Percentiles rank a stretch among this genome's conserved stretches.
Evolutionary conservation across 2,888 invertebrate genomes (phyloP).

Genomic region (Leptopilina drosophilae): DNA sequence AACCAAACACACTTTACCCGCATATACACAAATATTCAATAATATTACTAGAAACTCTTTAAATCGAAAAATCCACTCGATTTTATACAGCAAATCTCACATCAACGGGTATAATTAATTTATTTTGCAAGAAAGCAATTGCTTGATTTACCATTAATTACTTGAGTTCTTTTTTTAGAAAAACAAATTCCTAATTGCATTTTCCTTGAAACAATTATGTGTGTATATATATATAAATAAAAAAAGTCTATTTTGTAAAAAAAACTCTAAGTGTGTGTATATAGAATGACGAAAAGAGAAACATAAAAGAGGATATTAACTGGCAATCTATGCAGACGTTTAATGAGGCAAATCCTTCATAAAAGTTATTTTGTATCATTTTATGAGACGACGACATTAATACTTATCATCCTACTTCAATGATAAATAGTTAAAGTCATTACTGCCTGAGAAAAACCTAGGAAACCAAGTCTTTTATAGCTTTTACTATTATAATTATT

Average conservation of each 20-base stretch:
- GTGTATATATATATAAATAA: no score
- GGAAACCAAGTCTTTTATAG: conserved; percentile 18
- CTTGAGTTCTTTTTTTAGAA: not conserved
- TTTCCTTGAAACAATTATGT: conserved; percentile 4
- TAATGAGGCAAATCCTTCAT: not conserved
- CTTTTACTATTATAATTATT: conserved; percentile 1
- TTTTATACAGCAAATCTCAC: no score
- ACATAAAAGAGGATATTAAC: conserved; percentile 5
- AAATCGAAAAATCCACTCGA: no score
- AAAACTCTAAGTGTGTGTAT: not conserved
- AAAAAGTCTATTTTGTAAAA: not conserved
- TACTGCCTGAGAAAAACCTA: not conserved
- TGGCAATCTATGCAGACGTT: conserved; percentile 11
- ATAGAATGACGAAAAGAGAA: conserved; percentile 17
- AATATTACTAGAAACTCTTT: no score
- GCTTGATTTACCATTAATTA: not conserved
- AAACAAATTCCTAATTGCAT: conserved; percentile 8
- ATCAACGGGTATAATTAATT: not conserved
- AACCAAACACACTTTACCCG: no score
- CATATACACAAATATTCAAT: no score
- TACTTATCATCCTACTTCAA: not conserved
- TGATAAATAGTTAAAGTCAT: conserved; percentile 13
- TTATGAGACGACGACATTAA: not conserved
- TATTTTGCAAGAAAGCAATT: conserved; percentile 1
- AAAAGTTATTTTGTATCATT: not conserved